A percentile compares a stretch with the other conserved stretches of the same genome.
These are phyloP conservation scores for Popillia japonica DNA, from an alignment of 1,140 invertebrate genomes.

Conservation along the genomic window DNA sequence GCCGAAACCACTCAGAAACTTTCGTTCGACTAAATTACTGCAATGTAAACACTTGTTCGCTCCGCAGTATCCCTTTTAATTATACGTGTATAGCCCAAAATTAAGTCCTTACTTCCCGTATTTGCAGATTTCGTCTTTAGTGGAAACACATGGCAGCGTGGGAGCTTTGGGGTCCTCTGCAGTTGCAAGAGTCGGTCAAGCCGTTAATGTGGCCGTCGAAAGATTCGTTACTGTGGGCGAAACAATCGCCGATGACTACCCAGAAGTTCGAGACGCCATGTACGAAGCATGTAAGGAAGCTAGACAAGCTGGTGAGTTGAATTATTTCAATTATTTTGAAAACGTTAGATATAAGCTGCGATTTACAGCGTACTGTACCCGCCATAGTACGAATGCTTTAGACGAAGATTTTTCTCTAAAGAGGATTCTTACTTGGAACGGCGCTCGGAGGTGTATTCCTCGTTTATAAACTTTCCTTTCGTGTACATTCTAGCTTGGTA, in stretches of 20 bases:
- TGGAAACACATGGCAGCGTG: conserved; percentile 68
- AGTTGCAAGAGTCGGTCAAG: conserved; percentile 91
- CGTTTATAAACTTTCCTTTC: not conserved
- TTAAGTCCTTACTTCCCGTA: not conserved
- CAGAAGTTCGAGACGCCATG: conserved; percentile 96
- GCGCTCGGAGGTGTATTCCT: not conserved
- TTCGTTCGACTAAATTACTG: too few relatives aligned
- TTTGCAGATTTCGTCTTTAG: conserved; percentile 91
- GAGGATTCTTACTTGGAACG: not conserved
- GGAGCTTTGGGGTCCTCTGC: conserved; percentile 72
- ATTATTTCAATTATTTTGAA: conserved; percentile 41
- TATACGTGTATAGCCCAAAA: too few relatives aligned
- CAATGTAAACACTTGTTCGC: too few relatives aligned
- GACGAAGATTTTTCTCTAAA: not conserved
- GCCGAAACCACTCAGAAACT: too few relatives aligned
- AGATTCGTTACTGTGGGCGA: conserved; percentile 97
- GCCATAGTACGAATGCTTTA: not conserved
- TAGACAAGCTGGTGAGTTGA: conserved; percentile 83
- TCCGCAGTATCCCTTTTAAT: too few relatives aligned
- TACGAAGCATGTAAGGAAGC: conserved; percentile 98
- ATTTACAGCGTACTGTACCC: not conserved
- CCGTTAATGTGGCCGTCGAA: conserved; percentile 95
- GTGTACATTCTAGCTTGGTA: not conserved
- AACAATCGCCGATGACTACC: conserved; percentile 97
- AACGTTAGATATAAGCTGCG: too few relatives aligned